These are phyloP conservation scores for Geopemphigus sp. DNA, from an alignment of 1,140 invertebrate genomes.

Conservation along the genomic window DNA sequence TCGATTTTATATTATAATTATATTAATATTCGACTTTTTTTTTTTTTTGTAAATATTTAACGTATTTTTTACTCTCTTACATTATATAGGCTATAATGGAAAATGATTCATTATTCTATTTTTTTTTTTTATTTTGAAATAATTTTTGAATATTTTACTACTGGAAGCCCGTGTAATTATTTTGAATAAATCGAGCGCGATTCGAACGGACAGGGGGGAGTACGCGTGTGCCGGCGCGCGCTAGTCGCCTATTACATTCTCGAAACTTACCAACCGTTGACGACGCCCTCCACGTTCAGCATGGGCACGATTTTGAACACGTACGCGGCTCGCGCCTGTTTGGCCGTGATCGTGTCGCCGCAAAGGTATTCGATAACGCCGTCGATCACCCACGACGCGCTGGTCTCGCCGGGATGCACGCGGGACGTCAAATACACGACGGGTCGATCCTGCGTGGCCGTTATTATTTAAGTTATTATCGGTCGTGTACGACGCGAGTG, in stretches of 20 bases:
- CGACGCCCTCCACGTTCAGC: conserved; percentile 84
- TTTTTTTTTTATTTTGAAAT: too few relatives aligned
- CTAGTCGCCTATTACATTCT: too few relatives aligned
- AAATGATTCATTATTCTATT: too few relatives aligned
- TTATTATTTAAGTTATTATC: too few relatives aligned
- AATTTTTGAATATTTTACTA: conserved; percentile 3
- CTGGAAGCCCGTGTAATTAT: background rate
- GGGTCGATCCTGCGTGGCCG: conserved; percentile 62
- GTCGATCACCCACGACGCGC: conserved; percentile 87
- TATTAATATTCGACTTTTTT: conserved; percentile 23
- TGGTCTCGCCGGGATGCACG: conserved; percentile 87
- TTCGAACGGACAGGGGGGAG: too few relatives aligned
- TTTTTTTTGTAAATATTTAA: conserved; percentile 43
- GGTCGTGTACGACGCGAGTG: too few relatives aligned
- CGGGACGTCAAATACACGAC: conserved; percentile 74
- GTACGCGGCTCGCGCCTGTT: conserved; percentile 67
- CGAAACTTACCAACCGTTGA: conserved; percentile 78
- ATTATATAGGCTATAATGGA: background rate
- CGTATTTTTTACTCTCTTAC: background rate
- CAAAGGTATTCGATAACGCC: conserved; percentile 73
- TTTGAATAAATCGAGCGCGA: conserved; percentile 22
- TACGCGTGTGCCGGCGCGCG: too few relatives aligned
- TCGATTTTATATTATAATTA: background rate
- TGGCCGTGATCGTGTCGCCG: conserved; percentile 60
- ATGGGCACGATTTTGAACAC: conserved; percentile 86